A percentile compares a stretch with the other conserved stretches of the same genome.
These are phyloP conservation scores for Anthopleura xanthogrammica DNA, from an alignment of 92 coral and sea anemone genomes.

Conservation along the genomic window DNA sequence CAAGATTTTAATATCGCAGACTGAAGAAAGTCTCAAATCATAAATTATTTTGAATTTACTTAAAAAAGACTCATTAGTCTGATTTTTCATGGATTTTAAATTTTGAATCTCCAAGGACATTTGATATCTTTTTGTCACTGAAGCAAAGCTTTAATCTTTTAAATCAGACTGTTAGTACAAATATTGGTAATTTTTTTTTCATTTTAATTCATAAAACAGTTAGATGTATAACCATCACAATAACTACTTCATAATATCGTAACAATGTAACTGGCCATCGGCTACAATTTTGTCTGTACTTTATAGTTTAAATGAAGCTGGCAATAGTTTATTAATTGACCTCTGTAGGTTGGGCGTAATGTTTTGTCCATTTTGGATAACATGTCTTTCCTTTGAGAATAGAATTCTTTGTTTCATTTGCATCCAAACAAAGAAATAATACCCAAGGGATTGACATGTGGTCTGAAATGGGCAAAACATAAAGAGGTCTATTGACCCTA, in stretches of 20 bases:
- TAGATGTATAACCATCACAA: neutral
- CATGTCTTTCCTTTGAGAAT: no score
- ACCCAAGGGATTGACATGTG: no score
- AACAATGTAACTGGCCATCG: neutral
- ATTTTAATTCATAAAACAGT: conserved; percentile 1
- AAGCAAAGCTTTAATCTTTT: neutral
- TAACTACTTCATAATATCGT: neutral
- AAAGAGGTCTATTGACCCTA: neutral
- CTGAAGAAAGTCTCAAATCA: no score
- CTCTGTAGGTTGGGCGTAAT: no score
- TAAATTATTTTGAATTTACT: no score
- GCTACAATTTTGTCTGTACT: neutral
- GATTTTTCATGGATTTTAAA: no score
- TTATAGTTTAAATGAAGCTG: neutral
- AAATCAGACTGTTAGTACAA: neutral
- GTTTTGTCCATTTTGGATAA: no score
- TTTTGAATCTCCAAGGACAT: neutral
- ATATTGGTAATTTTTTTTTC: neutral
- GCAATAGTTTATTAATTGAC: neutral
- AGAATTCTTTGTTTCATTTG: no score
- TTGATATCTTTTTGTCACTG: neutral
- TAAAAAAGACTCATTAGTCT: no score
- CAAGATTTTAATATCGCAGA: no score
- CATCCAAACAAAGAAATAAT: no score
- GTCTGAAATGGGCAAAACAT: no score